Evolutionary conservation across 2,888 invertebrate species (phyloP), one percentile per base, ranked within the genome.

Genomic region (Sussaba pulchella): DNA sequence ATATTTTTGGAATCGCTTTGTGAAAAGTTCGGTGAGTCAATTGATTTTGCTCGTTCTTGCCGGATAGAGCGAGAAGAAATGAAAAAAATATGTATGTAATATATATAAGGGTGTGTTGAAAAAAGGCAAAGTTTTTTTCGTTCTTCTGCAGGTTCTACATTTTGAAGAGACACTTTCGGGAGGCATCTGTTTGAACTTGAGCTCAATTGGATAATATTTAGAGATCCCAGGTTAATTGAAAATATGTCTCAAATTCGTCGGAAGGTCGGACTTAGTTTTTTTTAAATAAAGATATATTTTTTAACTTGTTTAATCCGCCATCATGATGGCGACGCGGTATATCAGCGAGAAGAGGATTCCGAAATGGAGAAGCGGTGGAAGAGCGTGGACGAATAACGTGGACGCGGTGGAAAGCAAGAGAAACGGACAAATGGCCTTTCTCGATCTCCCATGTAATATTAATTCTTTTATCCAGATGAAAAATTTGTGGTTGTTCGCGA

Each of bases 201-300:
- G n/a, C n/a, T n/a, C n/a, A n/a, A n/a, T n/a, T n/a, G n/a, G n/a
- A n/a, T n/a, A n/a, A n/a, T n/a, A n/a, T n/a, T n/a, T n/a, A n/a
- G n/a, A n/a, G n/a, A n/a, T n/a, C n/a, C n/a, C n/a, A n/a, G n/a
- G n/a, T n/a, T n/a, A n/a, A n/a, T n/a, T n/a, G n/a, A n/a, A n/a
- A n/a, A 31, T 31, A 6, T 88, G 85, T 88, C 87, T 88, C 89
- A 86, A 89, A 89, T 89, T 85, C 54, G 78, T 84, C 73, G 66
- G 72, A 64, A 85, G 67, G 52, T 61, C 24, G 43, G 50, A 41
- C 10, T 66, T 52, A 81, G 78, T n/a, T n/a, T n/a, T n/a, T n/a
- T n/a, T n/a, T n/a, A 83, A 31, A 6, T 2, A 5, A 5, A 31
- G 6, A 31, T 5, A 31, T 31, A 31, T 31, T 31, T 31, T 31